Evolutionary conservation across 2,113 vertebrate species (phyloP).

Genomic region (Osmerus mordax): DNA sequence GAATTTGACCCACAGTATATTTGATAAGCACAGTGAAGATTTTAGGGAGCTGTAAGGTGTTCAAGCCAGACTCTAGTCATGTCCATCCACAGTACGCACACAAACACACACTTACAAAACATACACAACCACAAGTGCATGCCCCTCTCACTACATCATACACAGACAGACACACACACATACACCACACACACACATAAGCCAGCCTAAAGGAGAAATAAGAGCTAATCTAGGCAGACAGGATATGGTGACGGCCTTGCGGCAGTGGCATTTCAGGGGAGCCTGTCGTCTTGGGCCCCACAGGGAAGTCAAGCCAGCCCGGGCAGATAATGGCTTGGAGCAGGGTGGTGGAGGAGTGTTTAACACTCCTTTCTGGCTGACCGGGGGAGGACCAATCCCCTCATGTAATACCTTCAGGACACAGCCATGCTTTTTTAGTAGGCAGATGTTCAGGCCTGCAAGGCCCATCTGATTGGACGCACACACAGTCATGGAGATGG

Average conservation of each 20-base stretch:
- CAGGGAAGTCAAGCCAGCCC: constrained; percentile 51
- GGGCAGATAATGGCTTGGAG: constrained; percentile 51
- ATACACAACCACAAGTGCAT: neutral
- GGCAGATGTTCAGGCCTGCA: neutral
- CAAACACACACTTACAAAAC: neutral
- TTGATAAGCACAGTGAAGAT: too few relatives aligned
- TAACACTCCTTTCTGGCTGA: constrained; percentile 35
- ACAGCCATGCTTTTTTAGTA: neutral
- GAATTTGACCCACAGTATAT: too few relatives aligned
- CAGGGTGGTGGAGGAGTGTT: constrained; percentile 39
- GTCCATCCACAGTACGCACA: neutral
- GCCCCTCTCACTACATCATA: neutral
- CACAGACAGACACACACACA: constrained; percentile 22
- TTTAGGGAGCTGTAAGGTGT: constrained; percentile 28
- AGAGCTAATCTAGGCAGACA: constrained; percentile 56
- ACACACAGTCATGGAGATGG: neutral
- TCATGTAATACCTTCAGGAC: constrained; percentile 19
- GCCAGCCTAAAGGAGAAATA: neutral
- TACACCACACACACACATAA: neutral
- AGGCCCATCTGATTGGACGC: neutral
- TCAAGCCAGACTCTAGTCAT: constrained; percentile 12
- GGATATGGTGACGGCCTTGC: constrained; percentile 62
- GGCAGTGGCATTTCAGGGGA: constrained; percentile 66
- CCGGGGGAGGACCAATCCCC: constrained; percentile 24
- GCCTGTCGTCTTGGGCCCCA: constrained; percentile 53